Evolutionary conservation across 1,140 invertebrate species (phyloP).

Genomic region (Eupristina koningsbergeri): DNA sequence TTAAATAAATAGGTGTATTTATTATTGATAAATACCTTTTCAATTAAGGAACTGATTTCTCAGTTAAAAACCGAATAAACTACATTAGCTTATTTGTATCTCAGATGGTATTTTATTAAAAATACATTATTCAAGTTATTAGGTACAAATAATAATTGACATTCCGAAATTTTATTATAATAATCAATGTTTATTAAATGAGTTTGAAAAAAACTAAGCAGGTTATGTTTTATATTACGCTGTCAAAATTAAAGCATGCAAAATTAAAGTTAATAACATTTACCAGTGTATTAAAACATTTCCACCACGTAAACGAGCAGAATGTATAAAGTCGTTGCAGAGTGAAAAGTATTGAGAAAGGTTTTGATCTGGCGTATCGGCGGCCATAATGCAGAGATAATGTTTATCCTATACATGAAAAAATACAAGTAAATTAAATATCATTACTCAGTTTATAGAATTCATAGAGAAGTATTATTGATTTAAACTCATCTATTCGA

Average conservation of each 20-base stretch:
- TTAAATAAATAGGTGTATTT: too few relatives aligned
- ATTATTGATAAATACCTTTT: too few relatives aligned
- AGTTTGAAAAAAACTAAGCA: too few relatives aligned
- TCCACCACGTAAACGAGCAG: conserved; percentile 88
- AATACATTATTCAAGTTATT: neutral
- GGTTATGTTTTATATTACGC: too few relatives aligned
- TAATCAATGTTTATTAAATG: too few relatives aligned
- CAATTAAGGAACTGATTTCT: too few relatives aligned
- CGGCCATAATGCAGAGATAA: conserved; percentile 94
- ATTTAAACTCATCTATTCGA: neutral
- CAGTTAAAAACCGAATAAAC: too few relatives aligned
- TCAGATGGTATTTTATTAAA: neutral
- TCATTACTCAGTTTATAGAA: too few relatives aligned
- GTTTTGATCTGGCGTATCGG: conserved; percentile 94
- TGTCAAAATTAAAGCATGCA: neutral
- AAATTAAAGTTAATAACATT: conserved; percentile 59
- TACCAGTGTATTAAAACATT: conserved; percentile 97
- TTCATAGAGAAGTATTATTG: neutral
- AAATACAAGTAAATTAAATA: neutral
- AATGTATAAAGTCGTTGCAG: conserved; percentile 97
- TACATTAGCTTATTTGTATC: too few relatives aligned
- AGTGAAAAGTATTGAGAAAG: conserved; percentile 92
- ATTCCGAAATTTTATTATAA: too few relatives aligned
- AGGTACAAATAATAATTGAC: too few relatives aligned
- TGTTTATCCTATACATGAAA: conserved; percentile 85